A percentile compares a stretch with the other conserved stretches of the same genome.
phyloP scores from a whole-genome alignment of 1,140 invertebrate species.

The Diachasmimorpha longicaudata region DNA sequence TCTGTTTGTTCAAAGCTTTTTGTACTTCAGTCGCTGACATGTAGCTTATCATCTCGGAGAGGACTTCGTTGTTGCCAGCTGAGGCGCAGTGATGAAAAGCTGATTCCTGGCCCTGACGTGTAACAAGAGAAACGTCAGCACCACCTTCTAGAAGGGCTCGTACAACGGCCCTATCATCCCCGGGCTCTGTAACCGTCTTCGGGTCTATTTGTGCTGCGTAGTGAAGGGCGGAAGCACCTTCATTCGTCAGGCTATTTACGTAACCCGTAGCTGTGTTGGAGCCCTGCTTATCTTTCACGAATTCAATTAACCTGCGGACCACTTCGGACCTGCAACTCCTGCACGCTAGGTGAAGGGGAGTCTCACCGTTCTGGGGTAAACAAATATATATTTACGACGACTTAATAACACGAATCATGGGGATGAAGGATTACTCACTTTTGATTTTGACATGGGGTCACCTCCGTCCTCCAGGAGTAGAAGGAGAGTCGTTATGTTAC shows the following conservation, averaged over 20 bases:
- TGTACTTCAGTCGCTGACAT: conserved; percentile 88
- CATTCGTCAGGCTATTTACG: conserved; percentile 83
- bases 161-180: conserved; percentile 90
- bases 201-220: conserved; percentile 83
- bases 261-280: conserved; percentile 74
- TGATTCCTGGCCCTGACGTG: conserved; percentile 88
- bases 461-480: conserved; percentile 90
- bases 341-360: conserved; percentile 90
- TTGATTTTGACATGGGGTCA: conserved; percentile 87
- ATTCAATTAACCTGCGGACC: conserved; percentile 82
- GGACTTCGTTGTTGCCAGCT: conserved; percentile 93
- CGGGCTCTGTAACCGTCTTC: conserved; percentile 73
- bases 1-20: conserved; percentile 92
- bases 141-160: conserved; percentile 86
- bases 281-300: conserved; percentile 79
- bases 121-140: conserved; percentile 85
- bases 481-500: conserved; percentile 84
- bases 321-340: conserved; percentile 85
- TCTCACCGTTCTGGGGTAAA: conserved; percentile 86
- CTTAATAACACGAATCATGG: background rate
- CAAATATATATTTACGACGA: background rate
- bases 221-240: conserved; percentile 93
- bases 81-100: conserved; percentile 94
- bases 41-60: conserved; percentile 91
- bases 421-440: conserved; percentile 74